Evolutionary conservation across 2,113 vertebrate species (phyloP).

Genomic region (Geococcyx californianus): DNA sequence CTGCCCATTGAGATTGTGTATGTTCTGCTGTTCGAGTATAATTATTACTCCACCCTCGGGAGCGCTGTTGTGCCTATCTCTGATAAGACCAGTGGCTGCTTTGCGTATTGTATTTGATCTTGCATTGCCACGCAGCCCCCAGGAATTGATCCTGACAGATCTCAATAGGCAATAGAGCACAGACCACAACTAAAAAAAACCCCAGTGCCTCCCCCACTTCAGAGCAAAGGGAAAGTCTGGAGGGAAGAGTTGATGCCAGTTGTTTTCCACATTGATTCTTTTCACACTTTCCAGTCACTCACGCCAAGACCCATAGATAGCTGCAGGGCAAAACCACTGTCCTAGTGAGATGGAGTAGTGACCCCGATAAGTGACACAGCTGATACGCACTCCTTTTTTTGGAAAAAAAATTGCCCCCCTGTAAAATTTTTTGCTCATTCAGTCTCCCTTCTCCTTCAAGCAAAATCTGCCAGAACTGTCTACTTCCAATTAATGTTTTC

Average conservation of each 20-base stretch:
- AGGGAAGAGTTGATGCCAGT: not conserved
- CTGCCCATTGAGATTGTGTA: not conserved
- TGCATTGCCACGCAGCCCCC: not conserved
- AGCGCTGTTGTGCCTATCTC: not conserved
- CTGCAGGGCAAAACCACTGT: conserved; percentile 35
- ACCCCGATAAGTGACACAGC: conserved; percentile 34
- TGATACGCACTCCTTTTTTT: conserved; percentile 32
- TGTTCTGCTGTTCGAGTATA: not conserved
- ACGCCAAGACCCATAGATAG: conserved; percentile 13
- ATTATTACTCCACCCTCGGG: not conserved
- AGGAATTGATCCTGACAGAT: not conserved
- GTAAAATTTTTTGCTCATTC: conserved; percentile 54
- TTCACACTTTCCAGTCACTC: not conserved
- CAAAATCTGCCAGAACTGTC: conserved; percentile 66
- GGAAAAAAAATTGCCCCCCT: conserved; percentile 17
- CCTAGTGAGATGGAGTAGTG: not conserved
- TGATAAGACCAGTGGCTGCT: not conserved
- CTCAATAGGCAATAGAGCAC: not conserved
- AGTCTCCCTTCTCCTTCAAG: conserved; percentile 50
- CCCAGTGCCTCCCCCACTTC: not conserved
- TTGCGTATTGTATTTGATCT: not conserved
- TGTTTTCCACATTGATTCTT: not conserved
- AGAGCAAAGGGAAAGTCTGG: not conserved
- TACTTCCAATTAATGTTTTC: conserved; percentile 6
- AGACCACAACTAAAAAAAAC: not conserved